Percentiles rank a stretch among this genome's conserved stretches.
Evolutionary conservation across 2,797 vertebrate genomes (phyloP).

Genomic region (Galaxias olidus): DNA sequence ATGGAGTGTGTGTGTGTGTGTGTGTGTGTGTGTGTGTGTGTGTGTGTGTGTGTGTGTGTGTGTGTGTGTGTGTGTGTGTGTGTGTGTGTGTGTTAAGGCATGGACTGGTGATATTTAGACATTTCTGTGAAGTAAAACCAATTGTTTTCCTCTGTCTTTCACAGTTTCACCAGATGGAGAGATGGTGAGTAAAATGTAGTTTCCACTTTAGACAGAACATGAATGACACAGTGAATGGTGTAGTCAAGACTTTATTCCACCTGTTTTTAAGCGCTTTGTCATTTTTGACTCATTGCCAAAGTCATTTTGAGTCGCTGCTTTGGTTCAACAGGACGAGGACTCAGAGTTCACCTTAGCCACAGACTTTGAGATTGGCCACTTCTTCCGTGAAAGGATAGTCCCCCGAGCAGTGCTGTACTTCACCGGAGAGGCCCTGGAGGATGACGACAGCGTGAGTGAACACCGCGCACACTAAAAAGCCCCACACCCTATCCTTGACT

Average conservation of each 20-base stretch:
- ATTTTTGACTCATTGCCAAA: background rate
- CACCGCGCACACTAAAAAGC: background rate
- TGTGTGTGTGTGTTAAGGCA: background rate
- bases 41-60: background rate
- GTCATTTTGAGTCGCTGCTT: background rate
- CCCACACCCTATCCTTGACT: background rate
- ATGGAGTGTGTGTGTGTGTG: too few species aligned
- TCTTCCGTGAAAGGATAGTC: constrained; percentile 96
- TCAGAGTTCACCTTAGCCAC: constrained; percentile 90
- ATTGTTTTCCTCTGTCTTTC: constrained; percentile 41
- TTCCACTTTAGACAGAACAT: background rate
- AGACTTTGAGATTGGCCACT: constrained; percentile 97
- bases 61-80: constrained; percentile 15
- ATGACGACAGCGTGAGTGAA: constrained; percentile 90
- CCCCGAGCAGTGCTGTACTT: constrained; percentile 97
- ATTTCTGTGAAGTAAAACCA: background rate
- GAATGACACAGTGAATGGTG: too few species aligned
- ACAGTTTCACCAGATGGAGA: constrained; percentile 88
- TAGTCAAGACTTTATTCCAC: background rate
- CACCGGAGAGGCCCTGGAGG: constrained; percentile 95
- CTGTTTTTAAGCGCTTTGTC: background rate
- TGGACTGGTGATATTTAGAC: background rate
- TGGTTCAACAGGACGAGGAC: constrained; percentile 86
- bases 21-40: too few species aligned
- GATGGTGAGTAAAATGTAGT: constrained; percentile 81